Percentiles rank a stretch among this genome's conserved stretches.
Conservation (phyloP, 2,113 vertebrate species). For the Sinosuthora webbiana region DNA sequence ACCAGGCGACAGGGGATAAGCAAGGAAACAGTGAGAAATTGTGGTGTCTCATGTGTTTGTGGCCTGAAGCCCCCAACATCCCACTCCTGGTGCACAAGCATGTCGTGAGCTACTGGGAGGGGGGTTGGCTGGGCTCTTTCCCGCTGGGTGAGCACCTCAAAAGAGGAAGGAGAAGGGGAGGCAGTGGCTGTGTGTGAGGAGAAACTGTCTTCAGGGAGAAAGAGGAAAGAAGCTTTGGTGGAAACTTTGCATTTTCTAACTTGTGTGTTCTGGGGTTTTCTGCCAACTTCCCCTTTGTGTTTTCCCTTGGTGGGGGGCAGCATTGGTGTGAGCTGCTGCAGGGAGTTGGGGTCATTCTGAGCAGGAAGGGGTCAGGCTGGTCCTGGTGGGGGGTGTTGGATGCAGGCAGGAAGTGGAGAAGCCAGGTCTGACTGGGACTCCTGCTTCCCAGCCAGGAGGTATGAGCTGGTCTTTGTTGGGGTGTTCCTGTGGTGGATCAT, state of each 20-base stretch:
- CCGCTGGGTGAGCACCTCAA: fast-evolving
- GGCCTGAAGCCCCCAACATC: not conserved
- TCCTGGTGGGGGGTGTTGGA: not conserved
- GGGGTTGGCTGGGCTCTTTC: not conserved
- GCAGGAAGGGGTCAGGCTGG: fast-evolving
- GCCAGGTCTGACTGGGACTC: fast-evolving
- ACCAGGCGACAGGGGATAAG: not conserved
- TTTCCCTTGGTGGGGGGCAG: not conserved
- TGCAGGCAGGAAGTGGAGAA: not conserved
- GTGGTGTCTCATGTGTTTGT: not conserved
- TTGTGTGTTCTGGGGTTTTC: not conserved
- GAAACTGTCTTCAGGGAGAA: not conserved
- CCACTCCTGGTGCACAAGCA: not conserved
- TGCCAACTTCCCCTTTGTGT: conserved; percentile 35
- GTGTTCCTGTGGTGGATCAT: fast-evolving
- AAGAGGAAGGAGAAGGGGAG: not conserved
- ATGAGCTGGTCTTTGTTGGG: fast-evolving
- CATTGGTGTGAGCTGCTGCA: fast-evolving
- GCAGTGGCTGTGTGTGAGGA: not conserved
- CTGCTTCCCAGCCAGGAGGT: not conserved
- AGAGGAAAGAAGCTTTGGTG: not conserved
- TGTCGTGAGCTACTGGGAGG: fast-evolving
- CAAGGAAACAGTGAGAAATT: not conserved
- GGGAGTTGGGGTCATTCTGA: not conserved
- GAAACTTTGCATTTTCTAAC: conserved; percentile 36